These are phyloP conservation scores for Anguilla marmorata DNA, from an alignment of 2,797 vertebrate genomes.

Conservation along the genomic window DNA sequence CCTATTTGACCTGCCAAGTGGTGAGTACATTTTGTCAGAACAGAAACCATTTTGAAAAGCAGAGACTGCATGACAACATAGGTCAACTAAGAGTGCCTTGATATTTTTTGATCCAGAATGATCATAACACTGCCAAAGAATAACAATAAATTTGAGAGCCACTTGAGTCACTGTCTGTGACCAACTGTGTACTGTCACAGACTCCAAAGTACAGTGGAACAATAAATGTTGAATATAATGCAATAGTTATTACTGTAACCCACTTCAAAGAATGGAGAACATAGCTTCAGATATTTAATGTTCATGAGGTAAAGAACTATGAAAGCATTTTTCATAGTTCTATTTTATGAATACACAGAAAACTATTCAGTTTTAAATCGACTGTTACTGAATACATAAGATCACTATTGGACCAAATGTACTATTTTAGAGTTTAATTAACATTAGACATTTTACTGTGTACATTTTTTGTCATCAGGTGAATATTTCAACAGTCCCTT, in stretches of 20 bases:
- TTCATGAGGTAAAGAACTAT: neutral
- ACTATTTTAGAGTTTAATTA: too few relatives aligned
- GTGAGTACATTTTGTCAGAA: neutral
- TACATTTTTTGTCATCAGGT: too few relatives aligned
- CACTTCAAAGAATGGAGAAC: neutral
- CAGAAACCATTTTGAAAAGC: neutral
- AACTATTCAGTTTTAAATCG: too few relatives aligned
- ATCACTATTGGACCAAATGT: too few relatives aligned
- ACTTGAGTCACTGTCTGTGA: neutral
- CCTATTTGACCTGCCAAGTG: neutral
- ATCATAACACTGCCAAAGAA: neutral
- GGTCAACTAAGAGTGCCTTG: neutral
- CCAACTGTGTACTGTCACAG: neutral
- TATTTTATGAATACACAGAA: too few relatives aligned
- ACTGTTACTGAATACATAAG: too few relatives aligned
- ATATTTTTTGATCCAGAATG: neutral
- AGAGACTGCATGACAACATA: neutral
- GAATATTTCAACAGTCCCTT: too few relatives aligned
- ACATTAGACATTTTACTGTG: too few relatives aligned
- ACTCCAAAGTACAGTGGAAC: neutral
- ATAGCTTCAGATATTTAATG: too few relatives aligned
- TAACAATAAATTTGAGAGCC: neutral
- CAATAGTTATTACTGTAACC: neutral
- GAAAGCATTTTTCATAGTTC: neutral
- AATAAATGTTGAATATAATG: neutral